Conservation (phyloP, 2,888 invertebrate genomes). For the Frankliniella fusca region DNA sequence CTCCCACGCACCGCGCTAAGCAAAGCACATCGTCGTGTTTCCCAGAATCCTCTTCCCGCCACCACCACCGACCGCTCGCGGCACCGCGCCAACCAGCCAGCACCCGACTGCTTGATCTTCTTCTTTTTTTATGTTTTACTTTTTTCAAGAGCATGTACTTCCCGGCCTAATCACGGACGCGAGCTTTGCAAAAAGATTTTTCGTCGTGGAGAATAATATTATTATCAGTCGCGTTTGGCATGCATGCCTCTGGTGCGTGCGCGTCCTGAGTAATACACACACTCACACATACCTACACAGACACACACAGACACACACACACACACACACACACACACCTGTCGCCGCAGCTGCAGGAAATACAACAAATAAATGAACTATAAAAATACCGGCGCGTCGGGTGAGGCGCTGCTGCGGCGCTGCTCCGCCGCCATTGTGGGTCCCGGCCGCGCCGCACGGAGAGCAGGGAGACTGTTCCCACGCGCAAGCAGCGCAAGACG, state of each 20-base stretch:
- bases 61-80: not conserved
- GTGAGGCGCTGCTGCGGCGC: not conserved
- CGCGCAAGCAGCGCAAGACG: not conserved
- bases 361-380: constrained; percentile 18
- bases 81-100: not conserved
- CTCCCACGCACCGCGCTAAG: too few relatives aligned
- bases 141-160: too few relatives aligned
- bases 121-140: too few relatives aligned
- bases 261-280: too few relatives aligned
- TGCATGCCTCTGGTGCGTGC: too few relatives aligned
- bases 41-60: not conserved
- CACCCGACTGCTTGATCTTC: not conserved
- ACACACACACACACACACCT: not conserved
- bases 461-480: not conserved
- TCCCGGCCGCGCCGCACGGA: not conserved
- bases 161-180: too few relatives aligned
- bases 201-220: too few relatives aligned
- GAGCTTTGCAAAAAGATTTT: too few relatives aligned
- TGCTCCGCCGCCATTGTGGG: not conserved
- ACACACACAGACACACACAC: not conserved
- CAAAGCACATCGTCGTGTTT: not conserved
- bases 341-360: not conserved
- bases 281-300: not conserved
- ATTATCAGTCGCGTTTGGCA: too few relatives aligned
- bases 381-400: not conserved